Evolutionary conservation across 2,888 invertebrate species (phyloP).

Genomic region (Brenthis ino): DNA sequence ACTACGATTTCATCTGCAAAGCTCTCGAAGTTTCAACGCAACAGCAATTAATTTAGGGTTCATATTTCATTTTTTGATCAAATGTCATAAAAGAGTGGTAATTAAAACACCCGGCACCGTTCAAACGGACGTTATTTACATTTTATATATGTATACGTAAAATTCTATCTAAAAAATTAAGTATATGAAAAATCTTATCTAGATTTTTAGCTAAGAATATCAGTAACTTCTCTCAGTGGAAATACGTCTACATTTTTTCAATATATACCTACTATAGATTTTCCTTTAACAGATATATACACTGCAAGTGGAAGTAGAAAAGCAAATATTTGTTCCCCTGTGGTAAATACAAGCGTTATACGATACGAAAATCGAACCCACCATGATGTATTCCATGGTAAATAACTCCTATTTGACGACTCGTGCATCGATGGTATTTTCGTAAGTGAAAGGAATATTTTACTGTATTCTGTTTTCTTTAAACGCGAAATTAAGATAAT

Average conservation of each 20-base stretch:
- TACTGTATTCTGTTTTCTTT: not conserved
- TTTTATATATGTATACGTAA: constrained; percentile 10
- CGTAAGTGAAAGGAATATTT: not conserved
- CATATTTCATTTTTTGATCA: not conserved
- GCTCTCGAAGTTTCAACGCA: constrained; percentile 12
- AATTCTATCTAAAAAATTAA: not conserved
- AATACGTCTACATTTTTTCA: not conserved
- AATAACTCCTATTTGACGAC: no score
- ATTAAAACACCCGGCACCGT: constrained; percentile 61
- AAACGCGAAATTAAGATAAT: constrained; percentile 11
- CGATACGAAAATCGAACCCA: no score
- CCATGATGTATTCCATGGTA: no score
- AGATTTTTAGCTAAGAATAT: no score
- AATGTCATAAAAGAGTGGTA: constrained; percentile 49
- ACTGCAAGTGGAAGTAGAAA: no score
- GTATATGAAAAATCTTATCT: not conserved
- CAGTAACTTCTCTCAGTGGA: not conserved
- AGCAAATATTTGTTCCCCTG: no score
- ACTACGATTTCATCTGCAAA: constrained; percentile 52
- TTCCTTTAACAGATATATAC: no score
- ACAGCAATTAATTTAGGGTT: not conserved
- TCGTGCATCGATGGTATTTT: no score
- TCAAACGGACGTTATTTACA: constrained; percentile 10
- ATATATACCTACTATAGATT: no score
- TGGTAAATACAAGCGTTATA: no score